These are phyloP conservation scores for Piprites chloris DNA, from an alignment of 2,113 vertebrate genomes.

Conservation along the genomic window DNA sequence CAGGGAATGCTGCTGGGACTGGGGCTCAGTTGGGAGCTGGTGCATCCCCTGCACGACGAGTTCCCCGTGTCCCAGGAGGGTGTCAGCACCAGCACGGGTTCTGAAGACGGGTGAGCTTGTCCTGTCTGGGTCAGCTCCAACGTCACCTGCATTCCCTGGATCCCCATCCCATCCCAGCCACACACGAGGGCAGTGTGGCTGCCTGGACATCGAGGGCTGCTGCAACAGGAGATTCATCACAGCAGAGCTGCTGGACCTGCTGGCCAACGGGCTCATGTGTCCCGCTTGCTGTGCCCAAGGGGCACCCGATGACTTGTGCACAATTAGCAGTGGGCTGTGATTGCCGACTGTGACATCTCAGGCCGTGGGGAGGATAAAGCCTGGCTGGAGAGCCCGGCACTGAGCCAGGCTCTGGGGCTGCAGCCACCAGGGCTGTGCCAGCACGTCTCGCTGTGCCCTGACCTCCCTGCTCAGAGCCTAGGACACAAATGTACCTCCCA, in stretches of 20 bases:
- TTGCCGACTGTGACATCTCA: neutral
- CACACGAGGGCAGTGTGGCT: accelerated
- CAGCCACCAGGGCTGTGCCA: neutral
- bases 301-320: neutral
- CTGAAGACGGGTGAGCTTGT: neutral
- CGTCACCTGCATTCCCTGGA: neutral
- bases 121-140: neutral
- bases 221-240: accelerated
- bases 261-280: neutral
- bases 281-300: neutral
- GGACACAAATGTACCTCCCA: neutral
- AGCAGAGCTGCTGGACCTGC: neutral
- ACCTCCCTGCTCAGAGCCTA: neutral
- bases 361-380: neutral
- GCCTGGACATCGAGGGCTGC: neutral
- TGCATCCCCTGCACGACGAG: accelerated
- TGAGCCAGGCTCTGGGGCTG: neutral
- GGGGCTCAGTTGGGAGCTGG: accelerated
- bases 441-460: accelerated
- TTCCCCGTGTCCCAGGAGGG: neutral
- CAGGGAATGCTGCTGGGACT: accelerated
- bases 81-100: neutral
- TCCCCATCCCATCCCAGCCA: neutral
- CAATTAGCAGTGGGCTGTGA: neutral
- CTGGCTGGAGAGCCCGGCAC: accelerated